Evolutionary conservation across 2,888 invertebrate species (phyloP).

Genomic region (Herminia tarsipennalis): DNA sequence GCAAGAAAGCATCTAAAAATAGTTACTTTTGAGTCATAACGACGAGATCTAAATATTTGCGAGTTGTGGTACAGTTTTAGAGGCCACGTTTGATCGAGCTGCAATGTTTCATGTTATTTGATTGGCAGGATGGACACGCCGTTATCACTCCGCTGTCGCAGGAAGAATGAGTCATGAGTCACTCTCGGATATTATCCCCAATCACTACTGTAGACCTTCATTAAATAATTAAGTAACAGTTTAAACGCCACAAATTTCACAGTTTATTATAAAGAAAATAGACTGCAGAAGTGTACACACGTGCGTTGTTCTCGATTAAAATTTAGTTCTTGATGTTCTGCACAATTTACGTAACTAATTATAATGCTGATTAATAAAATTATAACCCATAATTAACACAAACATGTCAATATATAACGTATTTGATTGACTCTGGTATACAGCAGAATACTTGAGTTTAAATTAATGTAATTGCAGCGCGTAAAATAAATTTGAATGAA

Average conservation of each 20-base stretch:
- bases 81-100: constrained; percentile 62
- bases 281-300: constrained; percentile 12
- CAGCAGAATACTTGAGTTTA: constrained; percentile 42
- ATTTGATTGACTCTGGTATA: no score
- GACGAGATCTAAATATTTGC: constrained; percentile 60
- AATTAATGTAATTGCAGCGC: constrained; percentile 40
- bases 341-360: no score
- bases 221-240: constrained; percentile 53
- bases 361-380: no score
- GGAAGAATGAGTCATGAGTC: constrained; percentile 79
- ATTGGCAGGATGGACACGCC: constrained; percentile 80
- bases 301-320: constrained; percentile 17
- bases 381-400: constrained; percentile 11
- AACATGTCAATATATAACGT: constrained; percentile 9
- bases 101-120: constrained; percentile 71
- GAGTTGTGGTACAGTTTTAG: constrained; percentile 56
- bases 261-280: constrained; percentile 25
- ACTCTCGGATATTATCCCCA: constrained; percentile 70
- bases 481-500: constrained; percentile 52
- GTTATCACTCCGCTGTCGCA: constrained; percentile 76
- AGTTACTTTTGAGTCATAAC: constrained; percentile 75
- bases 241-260: constrained; percentile 42
- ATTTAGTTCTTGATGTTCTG: no score
- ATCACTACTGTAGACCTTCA: constrained; percentile 65
- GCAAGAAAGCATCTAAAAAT: constrained; percentile 44